These are phyloP conservation scores for Epiblema foenella DNA, from an alignment of 2,888 invertebrate genomes.

Conservation along the genomic window DNA sequence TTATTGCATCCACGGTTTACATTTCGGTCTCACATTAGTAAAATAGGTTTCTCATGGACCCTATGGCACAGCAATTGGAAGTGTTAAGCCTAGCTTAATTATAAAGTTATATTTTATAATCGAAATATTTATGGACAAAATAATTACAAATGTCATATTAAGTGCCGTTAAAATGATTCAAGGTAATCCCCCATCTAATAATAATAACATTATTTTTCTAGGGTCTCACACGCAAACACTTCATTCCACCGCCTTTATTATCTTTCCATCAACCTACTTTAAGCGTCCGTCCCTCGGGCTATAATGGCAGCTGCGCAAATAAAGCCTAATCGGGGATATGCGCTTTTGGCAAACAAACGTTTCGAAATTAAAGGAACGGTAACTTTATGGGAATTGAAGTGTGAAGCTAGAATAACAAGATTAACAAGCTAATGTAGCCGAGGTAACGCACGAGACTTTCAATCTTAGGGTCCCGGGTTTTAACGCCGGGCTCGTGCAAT, in stretches of 20 bases:
- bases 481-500: too few relatives aligned
- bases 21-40: too few relatives aligned
- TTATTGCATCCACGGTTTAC: too few relatives aligned
- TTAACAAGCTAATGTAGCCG: too few relatives aligned
- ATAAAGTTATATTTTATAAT: too few relatives aligned
- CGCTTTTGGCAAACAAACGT: conserved; percentile 8
- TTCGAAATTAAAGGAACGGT: conserved; percentile 12
- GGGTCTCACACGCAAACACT: background rate
- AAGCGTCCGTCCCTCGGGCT: conserved; percentile 3
- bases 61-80: too few relatives aligned
- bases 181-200: background rate
- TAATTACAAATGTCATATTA: too few relatives aligned
- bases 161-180: background rate
- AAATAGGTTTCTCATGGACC: too few relatives aligned
- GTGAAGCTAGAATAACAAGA: background rate
- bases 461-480: too few relatives aligned
- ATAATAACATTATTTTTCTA: background rate
- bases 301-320: conserved; percentile 25
- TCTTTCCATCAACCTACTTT: conserved; percentile 3
- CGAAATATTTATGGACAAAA: too few relatives aligned
- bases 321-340: conserved; percentile 10
- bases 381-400: conserved; percentile 1
- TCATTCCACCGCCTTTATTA: background rate
- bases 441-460: too few relatives aligned
- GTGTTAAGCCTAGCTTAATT: too few relatives aligned